Evolutionary conservation across 1,140 invertebrate genomes (phyloP).

Genomic region (Maniola jurtina): DNA sequence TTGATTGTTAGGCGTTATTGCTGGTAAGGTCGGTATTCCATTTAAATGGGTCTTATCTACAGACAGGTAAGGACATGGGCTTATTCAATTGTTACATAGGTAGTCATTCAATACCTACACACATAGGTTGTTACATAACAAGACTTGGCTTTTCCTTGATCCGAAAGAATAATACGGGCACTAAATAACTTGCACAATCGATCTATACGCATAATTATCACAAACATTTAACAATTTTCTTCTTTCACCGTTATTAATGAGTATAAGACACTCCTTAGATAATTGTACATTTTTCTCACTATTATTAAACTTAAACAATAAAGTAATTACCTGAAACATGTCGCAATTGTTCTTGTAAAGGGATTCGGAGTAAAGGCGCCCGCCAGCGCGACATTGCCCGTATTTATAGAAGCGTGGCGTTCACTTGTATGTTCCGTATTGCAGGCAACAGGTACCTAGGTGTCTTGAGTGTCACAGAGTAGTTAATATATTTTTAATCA

Average conservation of each 20-base stretch:
- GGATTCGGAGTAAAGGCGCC: conserved; percentile 47
- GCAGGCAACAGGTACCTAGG: conserved; percentile 13
- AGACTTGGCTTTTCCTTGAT: no score
- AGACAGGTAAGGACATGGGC: no score
- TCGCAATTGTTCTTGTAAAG: conserved; percentile 49
- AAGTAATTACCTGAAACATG: conserved; percentile 57
- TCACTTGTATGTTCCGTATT: conserved; percentile 61
- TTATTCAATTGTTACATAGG: no score
- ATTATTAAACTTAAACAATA: conserved; percentile 4
- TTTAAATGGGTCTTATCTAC: no score
- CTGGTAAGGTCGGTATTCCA: no score
- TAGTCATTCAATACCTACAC: no score
- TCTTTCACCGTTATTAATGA: background rate
- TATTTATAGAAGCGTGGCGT: conserved; percentile 69
- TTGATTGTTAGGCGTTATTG: no score
- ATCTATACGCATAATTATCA: no score
- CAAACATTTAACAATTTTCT: conserved; percentile 7
- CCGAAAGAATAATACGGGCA: no score
- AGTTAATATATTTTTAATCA: conserved; percentile 4
- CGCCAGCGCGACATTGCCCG: conserved; percentile 35
- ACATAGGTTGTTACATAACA: no score
- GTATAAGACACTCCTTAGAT: background rate
- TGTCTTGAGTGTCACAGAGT: conserved; percentile 23
- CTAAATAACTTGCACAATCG: no score
- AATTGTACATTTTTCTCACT: background rate